Percentiles rank a stretch among this genome's conserved stretches.
Conservation (phyloP, 2,797 vertebrate genomes). For the Clarias fuscus region DNA sequence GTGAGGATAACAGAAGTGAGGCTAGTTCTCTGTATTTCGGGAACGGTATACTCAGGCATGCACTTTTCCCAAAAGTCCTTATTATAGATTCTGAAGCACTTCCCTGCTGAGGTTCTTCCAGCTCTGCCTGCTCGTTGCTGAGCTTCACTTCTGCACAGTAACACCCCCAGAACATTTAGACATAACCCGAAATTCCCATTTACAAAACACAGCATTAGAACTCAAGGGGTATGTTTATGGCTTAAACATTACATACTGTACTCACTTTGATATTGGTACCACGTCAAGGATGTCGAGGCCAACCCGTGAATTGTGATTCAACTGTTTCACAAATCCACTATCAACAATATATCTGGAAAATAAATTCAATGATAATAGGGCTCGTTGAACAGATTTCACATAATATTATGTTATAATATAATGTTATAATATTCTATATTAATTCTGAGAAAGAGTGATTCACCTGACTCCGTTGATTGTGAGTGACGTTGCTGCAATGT, state of each 20-base stretch:
- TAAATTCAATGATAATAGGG: background rate
- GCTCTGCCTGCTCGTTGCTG: conserved; percentile 90
- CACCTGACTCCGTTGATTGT: conserved; percentile 96
- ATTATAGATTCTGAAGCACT: conserved; percentile 89
- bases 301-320: conserved; percentile 93
- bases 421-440: too few relatives aligned
- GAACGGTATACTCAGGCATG: conserved; percentile 93
- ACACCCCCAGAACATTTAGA: background rate
- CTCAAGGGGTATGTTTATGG: background rate
- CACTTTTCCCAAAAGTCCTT: conserved; percentile 92
- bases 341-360: conserved; percentile 89
- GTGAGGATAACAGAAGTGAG: conserved; percentile 92
- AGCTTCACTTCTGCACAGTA: conserved; percentile 84
- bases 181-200: background rate
- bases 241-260: background rate
- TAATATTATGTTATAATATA: too few relatives aligned
- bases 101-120: conserved; percentile 88
- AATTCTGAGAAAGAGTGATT: conserved; percentile 39
- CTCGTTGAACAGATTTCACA: background rate
- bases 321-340: conserved; percentile 96
- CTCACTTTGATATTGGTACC: conserved; percentile 96
- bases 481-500: conserved; percentile 96
- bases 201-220: background rate
- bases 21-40: conserved; percentile 93
- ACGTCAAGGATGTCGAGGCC: conserved; percentile 94